A percentile compares a stretch with the other conserved stretches of the same genome.
These are phyloP conservation scores for Todiramphus chloris DNA, from an alignment of 2,113 vertebrate genomes.

Conservation along the genomic window DNA sequence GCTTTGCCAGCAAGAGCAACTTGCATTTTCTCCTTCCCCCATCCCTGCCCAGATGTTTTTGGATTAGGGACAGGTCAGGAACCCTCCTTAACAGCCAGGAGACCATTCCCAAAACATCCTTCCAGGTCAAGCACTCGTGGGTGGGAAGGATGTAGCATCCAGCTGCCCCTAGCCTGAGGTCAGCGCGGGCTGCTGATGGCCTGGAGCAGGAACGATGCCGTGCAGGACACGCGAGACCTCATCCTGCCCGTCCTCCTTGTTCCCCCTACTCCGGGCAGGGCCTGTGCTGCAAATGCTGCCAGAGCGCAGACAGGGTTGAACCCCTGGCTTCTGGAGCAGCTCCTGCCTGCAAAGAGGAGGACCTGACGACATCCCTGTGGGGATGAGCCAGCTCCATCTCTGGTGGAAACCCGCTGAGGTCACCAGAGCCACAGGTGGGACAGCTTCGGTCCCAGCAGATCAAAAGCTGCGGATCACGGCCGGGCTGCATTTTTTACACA, in stretches of 20 bases:
- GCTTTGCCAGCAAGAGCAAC: background rate
- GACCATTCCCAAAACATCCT: background rate
- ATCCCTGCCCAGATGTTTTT: background rate
- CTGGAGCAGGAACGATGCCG: background rate
- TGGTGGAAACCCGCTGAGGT: conserved; percentile 8
- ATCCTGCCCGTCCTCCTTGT: background rate
- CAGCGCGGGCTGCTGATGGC: background rate
- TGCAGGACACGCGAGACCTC: background rate
- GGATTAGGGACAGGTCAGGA: background rate
- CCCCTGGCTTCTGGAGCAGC: background rate
- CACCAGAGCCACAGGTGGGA: background rate
- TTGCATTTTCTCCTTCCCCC: background rate
- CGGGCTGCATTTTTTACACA: conserved; percentile 35
- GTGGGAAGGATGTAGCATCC: background rate
- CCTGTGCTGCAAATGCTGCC: background rate
- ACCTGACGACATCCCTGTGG: background rate
- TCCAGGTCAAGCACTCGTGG: background rate
- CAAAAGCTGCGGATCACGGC: background rate
- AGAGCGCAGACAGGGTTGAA: background rate
- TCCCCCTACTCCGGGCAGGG: background rate
- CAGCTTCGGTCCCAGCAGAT: background rate
- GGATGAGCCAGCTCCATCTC: background rate
- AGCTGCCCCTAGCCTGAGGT: background rate
- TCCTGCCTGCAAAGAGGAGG: background rate
- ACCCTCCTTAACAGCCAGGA: background rate